Evolutionary conservation across 2,888 invertebrate genomes (phyloP).

Genomic region (Buathra laborator): DNA sequence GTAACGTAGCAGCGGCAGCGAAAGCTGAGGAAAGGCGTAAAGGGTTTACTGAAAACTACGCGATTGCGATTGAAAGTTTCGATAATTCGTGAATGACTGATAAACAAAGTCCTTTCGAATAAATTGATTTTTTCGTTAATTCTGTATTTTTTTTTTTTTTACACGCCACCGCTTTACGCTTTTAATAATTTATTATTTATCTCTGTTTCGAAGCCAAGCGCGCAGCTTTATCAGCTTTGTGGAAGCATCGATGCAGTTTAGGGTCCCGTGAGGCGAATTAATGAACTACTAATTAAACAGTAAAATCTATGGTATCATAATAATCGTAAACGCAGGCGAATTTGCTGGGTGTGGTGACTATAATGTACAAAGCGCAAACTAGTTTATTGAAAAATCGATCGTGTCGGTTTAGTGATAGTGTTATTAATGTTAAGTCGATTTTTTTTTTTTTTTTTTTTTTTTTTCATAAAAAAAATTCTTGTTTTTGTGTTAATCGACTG

Average conservation of each 20-base stretch:
- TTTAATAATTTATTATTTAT: background rate
- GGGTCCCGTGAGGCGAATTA: constrained; percentile 25
- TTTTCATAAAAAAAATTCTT: constrained; percentile 28
- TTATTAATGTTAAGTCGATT: constrained; percentile 29
- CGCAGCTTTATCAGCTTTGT: constrained; percentile 20
- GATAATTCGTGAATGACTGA: background rate
- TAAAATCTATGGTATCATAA: background rate
- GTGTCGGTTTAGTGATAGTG: background rate
- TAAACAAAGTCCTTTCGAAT: background rate
- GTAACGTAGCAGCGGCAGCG: constrained; percentile 34
- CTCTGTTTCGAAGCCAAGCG: constrained; percentile 39
- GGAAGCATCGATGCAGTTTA: constrained; percentile 48
- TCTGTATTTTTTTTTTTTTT: no score
- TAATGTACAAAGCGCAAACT: constrained; percentile 50
- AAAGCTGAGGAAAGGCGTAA: constrained; percentile 46
- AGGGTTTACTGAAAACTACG: background rate
- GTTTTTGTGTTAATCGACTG: constrained; percentile 62
- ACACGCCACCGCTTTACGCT: no score
- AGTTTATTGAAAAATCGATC: constrained; percentile 27
- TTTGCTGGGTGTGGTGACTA: constrained; percentile 35
- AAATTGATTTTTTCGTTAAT: background rate
- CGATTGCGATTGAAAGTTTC: background rate
- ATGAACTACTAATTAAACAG: constrained; percentile 20
- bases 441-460: constrained; percentile 1
- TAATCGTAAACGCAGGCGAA: constrained; percentile 16